A percentile compares a stretch with the other conserved stretches of the same genome.
Evolutionary conservation across 2,888 invertebrate species (phyloP).

Genomic region (Ptychoptera contaminata): DNA sequence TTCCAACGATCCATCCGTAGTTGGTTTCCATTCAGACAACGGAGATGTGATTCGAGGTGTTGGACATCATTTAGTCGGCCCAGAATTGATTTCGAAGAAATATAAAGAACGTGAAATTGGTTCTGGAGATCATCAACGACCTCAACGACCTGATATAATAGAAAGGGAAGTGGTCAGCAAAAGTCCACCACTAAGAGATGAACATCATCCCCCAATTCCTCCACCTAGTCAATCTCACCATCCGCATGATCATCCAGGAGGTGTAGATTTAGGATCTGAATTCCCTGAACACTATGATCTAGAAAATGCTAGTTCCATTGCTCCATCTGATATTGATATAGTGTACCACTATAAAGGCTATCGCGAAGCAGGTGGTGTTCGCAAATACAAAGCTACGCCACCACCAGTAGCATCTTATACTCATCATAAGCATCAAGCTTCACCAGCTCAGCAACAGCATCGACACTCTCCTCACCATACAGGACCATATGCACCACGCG

Average conservation of each 20-base stretch:
- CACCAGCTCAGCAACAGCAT: slow-evolving; percentile 49
- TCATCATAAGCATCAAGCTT: slow-evolving; percentile 58
- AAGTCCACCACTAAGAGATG: slow-evolving; percentile 62
- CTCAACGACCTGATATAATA: slow-evolving; percentile 86
- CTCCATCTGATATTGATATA: slow-evolving; percentile 93
- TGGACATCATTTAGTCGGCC: slow-evolving; percentile 62
- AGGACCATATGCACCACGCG: slow-evolving; percentile 56
- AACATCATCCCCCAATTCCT: slow-evolving; percentile 66
- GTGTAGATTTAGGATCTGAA: slow-evolving; percentile 61
- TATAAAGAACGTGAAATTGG: slow-evolving; percentile 75
- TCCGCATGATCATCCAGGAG: slow-evolving; percentile 53
- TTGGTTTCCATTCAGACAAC: slow-evolving; percentile 56
- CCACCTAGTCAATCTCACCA: slow-evolving; percentile 55
- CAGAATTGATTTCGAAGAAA: slow-evolving; percentile 76
- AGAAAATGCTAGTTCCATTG: slow-evolving; percentile 94
- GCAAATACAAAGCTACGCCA: slow-evolving; percentile 78
- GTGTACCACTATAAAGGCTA: slow-evolving; percentile 93
- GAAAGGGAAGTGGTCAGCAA: slow-evolving; percentile 77
- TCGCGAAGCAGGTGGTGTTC: slow-evolving; percentile 65
- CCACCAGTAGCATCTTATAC: slow-evolving; percentile 62
- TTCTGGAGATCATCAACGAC: slow-evolving; percentile 53
- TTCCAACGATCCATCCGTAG: slow-evolving; percentile 48
- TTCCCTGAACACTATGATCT: slow-evolving; percentile 88
- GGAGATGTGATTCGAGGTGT: slow-evolving; percentile 61
- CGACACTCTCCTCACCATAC: slow-evolving; percentile 64